A percentile compares a stretch with the other conserved stretches of the same genome.
Conservation (phyloP, 2,888 invertebrate species). For the Morinoia aosen region DNA sequence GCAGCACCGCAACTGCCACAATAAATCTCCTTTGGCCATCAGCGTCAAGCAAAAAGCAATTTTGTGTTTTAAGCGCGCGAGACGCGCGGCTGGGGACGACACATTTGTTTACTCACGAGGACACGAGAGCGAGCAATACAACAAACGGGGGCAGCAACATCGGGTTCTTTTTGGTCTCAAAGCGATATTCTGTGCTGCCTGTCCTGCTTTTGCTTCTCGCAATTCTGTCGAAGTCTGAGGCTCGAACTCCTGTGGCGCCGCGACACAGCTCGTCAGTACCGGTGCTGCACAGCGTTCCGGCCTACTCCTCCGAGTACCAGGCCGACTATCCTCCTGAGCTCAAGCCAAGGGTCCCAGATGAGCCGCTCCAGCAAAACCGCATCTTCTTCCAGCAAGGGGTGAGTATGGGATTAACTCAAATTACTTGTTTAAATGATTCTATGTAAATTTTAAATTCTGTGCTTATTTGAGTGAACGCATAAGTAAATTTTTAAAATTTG, state of each 20-base stretch:
- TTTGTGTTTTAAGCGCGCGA: neutral
- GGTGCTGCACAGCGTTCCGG: neutral
- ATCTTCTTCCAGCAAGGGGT: constrained; percentile 44
- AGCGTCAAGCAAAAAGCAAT: constrained; percentile 1
- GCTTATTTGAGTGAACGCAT: too few relatives aligned
- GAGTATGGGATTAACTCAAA: neutral
- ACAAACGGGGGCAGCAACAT: neutral
- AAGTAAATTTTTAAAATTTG: too few relatives aligned
- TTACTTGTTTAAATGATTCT: neutral
- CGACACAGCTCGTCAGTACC: neutral
- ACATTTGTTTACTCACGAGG: neutral
- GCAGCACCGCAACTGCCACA: constrained; percentile 38
- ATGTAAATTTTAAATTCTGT: neutral
- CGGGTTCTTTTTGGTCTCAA: neutral
- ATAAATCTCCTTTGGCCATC: neutral
- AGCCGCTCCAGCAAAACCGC: neutral
- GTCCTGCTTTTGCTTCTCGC: neutral
- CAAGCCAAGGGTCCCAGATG: neutral
- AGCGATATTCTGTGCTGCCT: neutral
- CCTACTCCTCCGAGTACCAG: constrained; percentile 1
- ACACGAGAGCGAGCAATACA: neutral
- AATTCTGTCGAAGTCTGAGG: neutral
- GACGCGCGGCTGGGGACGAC: neutral
- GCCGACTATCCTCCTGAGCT: constrained; percentile 31
- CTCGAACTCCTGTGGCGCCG: neutral